These are phyloP conservation scores for Furcula furcula DNA, from an alignment of 2,888 invertebrate genomes.

Conservation along the genomic window DNA sequence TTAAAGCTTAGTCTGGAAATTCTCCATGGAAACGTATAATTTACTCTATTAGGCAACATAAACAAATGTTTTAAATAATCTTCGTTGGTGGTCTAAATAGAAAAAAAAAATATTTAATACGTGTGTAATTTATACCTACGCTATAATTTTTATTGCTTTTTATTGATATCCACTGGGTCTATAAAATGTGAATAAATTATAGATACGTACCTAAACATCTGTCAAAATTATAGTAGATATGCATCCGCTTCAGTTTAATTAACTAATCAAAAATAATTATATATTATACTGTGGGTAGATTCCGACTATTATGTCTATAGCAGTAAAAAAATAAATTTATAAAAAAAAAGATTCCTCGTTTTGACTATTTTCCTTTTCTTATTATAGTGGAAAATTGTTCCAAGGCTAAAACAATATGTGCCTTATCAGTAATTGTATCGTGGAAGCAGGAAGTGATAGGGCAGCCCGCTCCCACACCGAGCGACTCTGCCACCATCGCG, in stretches of 20 bases:
- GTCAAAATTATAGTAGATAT: too few species aligned
- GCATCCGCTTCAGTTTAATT: too few species aligned
- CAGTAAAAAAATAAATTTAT: too few species aligned
- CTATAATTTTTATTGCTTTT: constrained; percentile 59
- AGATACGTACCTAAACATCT: too few species aligned
- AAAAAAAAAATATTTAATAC: constrained; percentile 39
- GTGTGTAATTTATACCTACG: constrained; percentile 45
- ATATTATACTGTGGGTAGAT: too few species aligned
- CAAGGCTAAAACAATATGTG: constrained; percentile 47
- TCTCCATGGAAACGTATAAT: too few species aligned
- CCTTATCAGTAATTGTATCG: constrained; percentile 53
- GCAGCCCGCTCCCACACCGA: constrained; percentile 73
- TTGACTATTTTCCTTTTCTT: neutral
- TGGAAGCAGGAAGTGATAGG: constrained; percentile 76
- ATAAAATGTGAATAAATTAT: neutral
- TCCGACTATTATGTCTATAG: too few species aligned
- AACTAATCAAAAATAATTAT: too few species aligned
- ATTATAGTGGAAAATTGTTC: constrained; percentile 5
- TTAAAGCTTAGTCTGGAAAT: too few species aligned
- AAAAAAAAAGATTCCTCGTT: neutral
- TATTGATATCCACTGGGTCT: constrained; percentile 39
- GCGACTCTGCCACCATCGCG: constrained; percentile 51
- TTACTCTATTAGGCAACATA: constrained; percentile 3
- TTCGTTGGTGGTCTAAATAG: constrained; percentile 52
- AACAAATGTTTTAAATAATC: constrained; percentile 7